A percentile compares a stretch with the other conserved stretches of the same genome.
These are phyloP conservation scores for Tragulus kanchil DNA, from an alignment of 2,113 vertebrate genomes.

Conservation along the genomic window DNA sequence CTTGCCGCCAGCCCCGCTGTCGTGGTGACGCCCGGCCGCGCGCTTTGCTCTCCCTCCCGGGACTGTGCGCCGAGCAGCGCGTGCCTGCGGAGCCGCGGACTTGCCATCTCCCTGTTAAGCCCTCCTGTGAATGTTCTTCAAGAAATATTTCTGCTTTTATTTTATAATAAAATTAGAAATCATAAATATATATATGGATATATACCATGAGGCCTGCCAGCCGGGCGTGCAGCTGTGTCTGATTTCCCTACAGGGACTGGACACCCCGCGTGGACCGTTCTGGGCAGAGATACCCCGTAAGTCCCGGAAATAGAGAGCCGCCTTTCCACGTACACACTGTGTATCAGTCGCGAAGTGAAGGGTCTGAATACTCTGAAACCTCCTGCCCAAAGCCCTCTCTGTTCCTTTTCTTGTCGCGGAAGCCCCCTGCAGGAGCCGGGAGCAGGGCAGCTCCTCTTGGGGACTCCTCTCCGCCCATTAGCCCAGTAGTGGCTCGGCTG, in stretches of 20 bases:
- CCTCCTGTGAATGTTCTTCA: slow-evolving; percentile 91
- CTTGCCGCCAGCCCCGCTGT: background rate
- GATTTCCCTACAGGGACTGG: slow-evolving; percentile 49
- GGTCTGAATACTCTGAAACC: background rate
- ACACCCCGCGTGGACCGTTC: background rate
- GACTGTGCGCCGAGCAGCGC: background rate
- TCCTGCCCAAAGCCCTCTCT: background rate
- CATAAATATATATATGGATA: slow-evolving; percentile 74
- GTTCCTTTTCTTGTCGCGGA: background rate
- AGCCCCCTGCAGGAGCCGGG: background rate
- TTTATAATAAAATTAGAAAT: slow-evolving; percentile 94
- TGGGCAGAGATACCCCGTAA: background rate
- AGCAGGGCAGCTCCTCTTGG: background rate
- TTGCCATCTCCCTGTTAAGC: slow-evolving; percentile 69
- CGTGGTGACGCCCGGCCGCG: fast-evolving
- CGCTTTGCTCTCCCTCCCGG: background rate
- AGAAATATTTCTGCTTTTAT: slow-evolving; percentile 93
- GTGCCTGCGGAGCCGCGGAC: slow-evolving; percentile 39
- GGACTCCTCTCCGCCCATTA: background rate
- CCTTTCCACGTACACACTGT: background rate
- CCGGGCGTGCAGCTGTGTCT: slow-evolving; percentile 38
- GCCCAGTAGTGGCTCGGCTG: fast-evolving
- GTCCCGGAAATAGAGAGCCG: background rate
- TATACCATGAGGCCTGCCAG: background rate
- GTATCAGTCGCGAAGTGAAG: background rate